Conservation (phyloP, 2,888 invertebrate genomes). For the Mycogona germanica region DNA sequence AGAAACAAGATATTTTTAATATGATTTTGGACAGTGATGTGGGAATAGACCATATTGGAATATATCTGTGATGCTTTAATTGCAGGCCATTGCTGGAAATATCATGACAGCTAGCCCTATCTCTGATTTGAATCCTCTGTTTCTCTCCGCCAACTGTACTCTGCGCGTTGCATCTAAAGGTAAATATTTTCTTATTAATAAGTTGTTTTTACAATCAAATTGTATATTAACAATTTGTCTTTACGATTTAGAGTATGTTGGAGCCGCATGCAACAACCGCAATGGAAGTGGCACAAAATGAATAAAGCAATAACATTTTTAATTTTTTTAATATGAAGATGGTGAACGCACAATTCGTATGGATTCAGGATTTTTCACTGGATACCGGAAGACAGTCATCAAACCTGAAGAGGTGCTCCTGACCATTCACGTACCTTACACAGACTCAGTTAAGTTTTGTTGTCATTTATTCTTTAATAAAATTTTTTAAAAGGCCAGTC, state of each 20-base stretch:
- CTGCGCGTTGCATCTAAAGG: conserved; percentile 48
- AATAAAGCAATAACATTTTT: no score
- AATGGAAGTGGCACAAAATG: no score
- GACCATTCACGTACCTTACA: conserved; percentile 64
- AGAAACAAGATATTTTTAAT: neutral
- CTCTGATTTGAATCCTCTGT: conserved; percentile 86
- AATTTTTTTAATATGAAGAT: conserved; percentile 17
- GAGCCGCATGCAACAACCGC: no score
- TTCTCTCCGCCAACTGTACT: conserved; percentile 55
- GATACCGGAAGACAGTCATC: conserved; percentile 66
- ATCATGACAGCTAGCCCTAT: conserved; percentile 93
- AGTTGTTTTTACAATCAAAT: neutral
- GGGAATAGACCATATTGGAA: no score
- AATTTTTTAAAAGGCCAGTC: neutral
- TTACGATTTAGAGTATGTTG: no score
- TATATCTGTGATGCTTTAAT: no score
- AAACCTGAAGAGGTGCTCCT: conserved; percentile 64
- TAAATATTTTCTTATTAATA: conserved; percentile 18
- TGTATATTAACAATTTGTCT: conserved; percentile 26
- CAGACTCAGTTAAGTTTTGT: conserved; percentile 34
- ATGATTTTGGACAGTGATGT: no score
- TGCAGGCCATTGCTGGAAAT: conserved; percentile 73
- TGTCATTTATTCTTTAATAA: neutral
- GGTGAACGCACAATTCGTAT: conserved; percentile 45
- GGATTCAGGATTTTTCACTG: conserved; percentile 68